Percentiles rank a stretch among this genome's conserved stretches.
These are phyloP conservation scores for Ramphastos sulfuratus DNA, from an alignment of 2,113 vertebrate species.

Conservation along the genomic window DNA sequence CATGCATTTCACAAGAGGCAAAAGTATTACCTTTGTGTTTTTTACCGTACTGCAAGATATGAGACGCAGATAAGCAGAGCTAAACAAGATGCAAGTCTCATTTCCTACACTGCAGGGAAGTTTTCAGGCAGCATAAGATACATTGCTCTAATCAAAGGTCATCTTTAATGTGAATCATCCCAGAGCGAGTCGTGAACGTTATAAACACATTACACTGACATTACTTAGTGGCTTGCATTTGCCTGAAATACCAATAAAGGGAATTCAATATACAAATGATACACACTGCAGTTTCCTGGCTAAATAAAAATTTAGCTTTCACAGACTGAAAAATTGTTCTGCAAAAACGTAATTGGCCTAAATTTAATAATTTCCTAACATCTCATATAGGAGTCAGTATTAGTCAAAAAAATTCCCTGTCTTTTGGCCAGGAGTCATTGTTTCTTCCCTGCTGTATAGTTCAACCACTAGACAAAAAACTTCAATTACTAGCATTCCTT, in stretches of 20 bases:
- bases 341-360: background rate
- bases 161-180: slow-evolving; percentile 25
- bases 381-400: background rate
- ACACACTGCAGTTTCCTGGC: background rate
- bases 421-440: background rate
- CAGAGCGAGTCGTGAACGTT: background rate
- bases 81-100: background rate
- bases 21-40: background rate
- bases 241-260: slow-evolving; percentile 1
- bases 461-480: background rate
- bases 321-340: background rate
- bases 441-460: background rate
- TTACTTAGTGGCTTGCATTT: background rate
- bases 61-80: background rate
- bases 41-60: background rate
- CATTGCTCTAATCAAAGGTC: background rate
- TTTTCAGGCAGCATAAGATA: background rate
- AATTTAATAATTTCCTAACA: background rate
- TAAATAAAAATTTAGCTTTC: background rate
- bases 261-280: background rate
- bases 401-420: background rate
- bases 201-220: slow-evolving; percentile 1
- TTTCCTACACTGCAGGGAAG: background rate
- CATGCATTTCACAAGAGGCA: too few relatives aligned
- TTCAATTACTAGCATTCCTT: background rate